Evolutionary conservation across 2,113 vertebrate genomes (phyloP).

Genomic region (Nesogale talazaci): DNA sequence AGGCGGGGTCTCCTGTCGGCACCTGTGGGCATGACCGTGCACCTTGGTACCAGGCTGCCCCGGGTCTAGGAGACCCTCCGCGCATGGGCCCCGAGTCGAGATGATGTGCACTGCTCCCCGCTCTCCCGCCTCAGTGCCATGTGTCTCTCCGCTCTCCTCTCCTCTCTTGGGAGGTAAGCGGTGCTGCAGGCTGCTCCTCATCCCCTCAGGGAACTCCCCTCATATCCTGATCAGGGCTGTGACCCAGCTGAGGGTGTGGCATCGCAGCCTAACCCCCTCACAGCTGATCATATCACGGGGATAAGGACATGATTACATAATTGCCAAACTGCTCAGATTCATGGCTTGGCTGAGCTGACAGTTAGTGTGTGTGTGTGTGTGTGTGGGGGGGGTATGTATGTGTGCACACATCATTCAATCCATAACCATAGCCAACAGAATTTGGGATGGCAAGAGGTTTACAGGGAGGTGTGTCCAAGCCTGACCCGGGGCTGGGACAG

Average conservation of each 20-base stretch:
- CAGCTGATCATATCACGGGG: neutral
- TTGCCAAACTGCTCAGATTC: neutral
- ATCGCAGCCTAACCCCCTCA: neutral
- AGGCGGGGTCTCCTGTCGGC: neutral
- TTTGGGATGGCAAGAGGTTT: neutral
- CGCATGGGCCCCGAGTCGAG: neutral
- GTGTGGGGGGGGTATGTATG: too few species aligned
- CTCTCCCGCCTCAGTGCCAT: too few species aligned
- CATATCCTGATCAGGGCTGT: too few species aligned
- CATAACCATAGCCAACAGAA: neutral
- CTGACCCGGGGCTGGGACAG: fast-evolving
- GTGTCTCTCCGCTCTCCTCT: neutral
- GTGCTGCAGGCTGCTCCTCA: too few species aligned
- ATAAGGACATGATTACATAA: neutral
- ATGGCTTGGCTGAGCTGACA: neutral
- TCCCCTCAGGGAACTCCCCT: too few species aligned
- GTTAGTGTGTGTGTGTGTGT: too few species aligned
- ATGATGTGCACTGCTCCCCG: neutral
- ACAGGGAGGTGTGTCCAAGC: neutral
- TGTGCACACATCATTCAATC: too few species aligned
- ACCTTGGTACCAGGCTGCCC: too few species aligned
- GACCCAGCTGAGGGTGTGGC: too few species aligned
- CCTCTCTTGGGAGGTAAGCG: neutral
- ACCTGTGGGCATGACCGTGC: neutral
- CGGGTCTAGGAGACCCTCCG: neutral